phyloP scores from a whole-genome alignment of 2,888 invertebrate species.

The Tetanocera ferruginea region DNA sequence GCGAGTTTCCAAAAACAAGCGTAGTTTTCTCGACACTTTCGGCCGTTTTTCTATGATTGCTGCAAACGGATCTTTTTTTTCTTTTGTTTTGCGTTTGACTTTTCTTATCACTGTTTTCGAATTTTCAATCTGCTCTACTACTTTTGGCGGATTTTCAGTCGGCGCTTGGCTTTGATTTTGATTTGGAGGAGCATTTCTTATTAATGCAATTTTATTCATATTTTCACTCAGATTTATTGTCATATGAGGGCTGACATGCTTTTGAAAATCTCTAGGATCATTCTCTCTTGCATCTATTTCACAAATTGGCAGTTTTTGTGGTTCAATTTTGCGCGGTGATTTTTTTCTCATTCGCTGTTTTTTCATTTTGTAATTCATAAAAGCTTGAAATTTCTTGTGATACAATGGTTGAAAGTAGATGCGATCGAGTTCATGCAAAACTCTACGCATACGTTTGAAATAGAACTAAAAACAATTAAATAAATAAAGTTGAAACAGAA shows the following conservation, averaged over 20 bases:
- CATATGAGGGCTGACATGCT: neutral
- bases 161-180: neutral
- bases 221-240: neutral
- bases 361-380: constrained; percentile 36
- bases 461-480: constrained; percentile 54
- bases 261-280: no score
- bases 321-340: neutral
- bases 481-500: neutral
- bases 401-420: constrained; percentile 64
- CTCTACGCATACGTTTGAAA: constrained; percentile 59
- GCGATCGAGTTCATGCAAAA: constrained; percentile 64
- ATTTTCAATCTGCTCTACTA: neutral
- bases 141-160: neutral
- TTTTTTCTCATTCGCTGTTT: constrained; percentile 26
- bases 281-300: neutral
- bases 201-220: neutral
- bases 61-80: constrained; percentile 4
- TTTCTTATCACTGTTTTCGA: neutral
- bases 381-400: constrained; percentile 48
- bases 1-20: constrained; percentile 59
- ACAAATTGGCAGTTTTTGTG: no score
- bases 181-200: neutral
- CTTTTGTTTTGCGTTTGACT: constrained; percentile 4
- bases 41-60: constrained; percentile 30
- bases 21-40: constrained; percentile 55